These are phyloP conservation scores for Diplazon laetatorius DNA, from an alignment of 2,888 invertebrate genomes.

Conservation along the genomic window DNA sequence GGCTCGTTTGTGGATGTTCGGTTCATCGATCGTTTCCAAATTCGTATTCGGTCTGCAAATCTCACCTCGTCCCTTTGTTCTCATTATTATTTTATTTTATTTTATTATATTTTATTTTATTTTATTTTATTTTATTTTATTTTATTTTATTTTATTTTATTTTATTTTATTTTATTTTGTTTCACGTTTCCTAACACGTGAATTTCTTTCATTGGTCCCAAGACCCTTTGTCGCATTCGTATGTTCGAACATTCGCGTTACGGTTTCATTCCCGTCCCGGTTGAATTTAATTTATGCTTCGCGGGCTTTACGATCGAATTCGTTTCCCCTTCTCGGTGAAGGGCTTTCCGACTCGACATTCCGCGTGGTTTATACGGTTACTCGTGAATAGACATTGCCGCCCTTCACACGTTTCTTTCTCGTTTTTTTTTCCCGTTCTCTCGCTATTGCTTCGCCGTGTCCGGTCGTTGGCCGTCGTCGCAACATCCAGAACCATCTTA, in stretches of 20 bases:
- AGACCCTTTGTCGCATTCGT: slow-evolving; percentile 41
- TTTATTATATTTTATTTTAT: not conserved
- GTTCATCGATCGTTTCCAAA: not conserved
- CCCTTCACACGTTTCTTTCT: not conserved
- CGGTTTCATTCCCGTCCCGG: slow-evolving; percentile 45
- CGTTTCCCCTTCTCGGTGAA: slow-evolving; percentile 57
- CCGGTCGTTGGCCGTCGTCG: too few relatives aligned
- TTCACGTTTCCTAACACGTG: slow-evolving; percentile 6
- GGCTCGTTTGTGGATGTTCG: not conserved
- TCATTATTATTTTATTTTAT: slow-evolving; percentile 16
- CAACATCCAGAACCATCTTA: not conserved
- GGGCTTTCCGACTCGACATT: slow-evolving; percentile 45
- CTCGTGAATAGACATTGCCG: slow-evolving; percentile 12
- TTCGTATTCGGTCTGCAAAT: slow-evolving; percentile 1
- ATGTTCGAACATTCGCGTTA: slow-evolving; percentile 41
- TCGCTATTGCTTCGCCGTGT: not conserved
- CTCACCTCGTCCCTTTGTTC: not conserved
- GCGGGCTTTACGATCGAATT: slow-evolving; percentile 64
- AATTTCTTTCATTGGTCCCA: slow-evolving; percentile 32
- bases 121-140: slow-evolving; percentile 9
- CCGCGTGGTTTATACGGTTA: slow-evolving; percentile 10
- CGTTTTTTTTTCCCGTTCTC: slow-evolving; percentile 3
- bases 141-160: slow-evolving; percentile 10
- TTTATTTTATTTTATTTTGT: slow-evolving; percentile 9
- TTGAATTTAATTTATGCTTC: slow-evolving; percentile 63